Evolutionary conservation across 2,797 vertebrate species (phyloP).

Genomic region (Lutjanus argentimaculatus): DNA sequence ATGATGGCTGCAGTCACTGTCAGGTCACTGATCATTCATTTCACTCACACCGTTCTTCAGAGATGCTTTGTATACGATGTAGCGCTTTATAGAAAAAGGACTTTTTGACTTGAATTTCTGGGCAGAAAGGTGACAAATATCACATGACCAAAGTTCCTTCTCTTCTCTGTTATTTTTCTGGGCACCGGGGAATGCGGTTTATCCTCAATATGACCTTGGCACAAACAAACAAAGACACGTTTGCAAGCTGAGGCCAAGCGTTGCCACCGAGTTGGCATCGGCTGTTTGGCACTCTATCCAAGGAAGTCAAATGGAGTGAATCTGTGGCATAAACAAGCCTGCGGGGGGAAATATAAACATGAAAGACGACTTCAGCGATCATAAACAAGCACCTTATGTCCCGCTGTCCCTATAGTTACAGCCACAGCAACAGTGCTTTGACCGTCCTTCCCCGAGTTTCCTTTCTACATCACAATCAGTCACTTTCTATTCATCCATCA

Average conservation of each 20-base stretch:
- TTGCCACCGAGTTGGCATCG: conserved; percentile 55
- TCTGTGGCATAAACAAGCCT: conserved; percentile 73
- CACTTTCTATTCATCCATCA: conserved; percentile 28
- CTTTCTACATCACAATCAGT: background rate
- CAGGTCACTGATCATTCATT: background rate
- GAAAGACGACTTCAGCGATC: conserved; percentile 47
- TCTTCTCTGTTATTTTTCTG: background rate
- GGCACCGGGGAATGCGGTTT: background rate
- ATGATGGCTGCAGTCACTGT: no score
- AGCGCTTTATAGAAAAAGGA: background rate
- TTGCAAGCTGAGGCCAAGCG: conserved; percentile 47
- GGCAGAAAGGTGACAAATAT: background rate
- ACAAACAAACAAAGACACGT: conserved; percentile 44
- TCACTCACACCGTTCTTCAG: background rate
- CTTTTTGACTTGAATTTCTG: background rate
- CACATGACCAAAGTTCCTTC: background rate
- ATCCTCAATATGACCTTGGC: conserved; percentile 54
- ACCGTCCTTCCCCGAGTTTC: background rate
- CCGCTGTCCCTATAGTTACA: background rate
- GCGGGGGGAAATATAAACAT: conserved; percentile 64
- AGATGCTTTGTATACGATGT: background rate
- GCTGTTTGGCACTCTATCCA: conserved; percentile 55
- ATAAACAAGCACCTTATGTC: conserved; percentile 72
- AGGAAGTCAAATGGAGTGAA: conserved; percentile 64
- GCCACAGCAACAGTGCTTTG: background rate